Conservation (phyloP, 2,888 invertebrate species). For the Chaetogeoica ovagalla region DNA sequence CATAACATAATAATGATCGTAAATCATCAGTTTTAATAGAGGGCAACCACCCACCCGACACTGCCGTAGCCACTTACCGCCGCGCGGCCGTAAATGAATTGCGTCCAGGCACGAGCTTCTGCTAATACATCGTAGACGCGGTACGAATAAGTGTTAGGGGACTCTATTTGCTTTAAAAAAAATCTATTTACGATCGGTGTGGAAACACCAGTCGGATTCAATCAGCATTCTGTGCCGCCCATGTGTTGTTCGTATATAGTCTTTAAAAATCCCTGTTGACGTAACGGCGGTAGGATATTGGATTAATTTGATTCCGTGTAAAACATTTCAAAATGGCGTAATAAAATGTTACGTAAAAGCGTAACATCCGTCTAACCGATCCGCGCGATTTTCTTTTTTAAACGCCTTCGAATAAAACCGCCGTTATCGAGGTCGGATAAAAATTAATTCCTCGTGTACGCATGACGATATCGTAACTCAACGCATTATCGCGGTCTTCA, state of each 20-base stretch:
- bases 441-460: no score
- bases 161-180: constrained; percentile 47
- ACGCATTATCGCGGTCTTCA: no score
- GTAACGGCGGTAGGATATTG: no score
- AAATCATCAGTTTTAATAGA: constrained; percentile 29
- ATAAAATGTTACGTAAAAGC: no score
- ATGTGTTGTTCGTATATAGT: neutral
- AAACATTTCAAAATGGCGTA: no score
- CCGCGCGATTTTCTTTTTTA: no score
- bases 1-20: constrained; percentile 27
- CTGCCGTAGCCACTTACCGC: neutral
- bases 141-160: constrained; percentile 40
- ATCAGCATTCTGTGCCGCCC: constrained; percentile 12
- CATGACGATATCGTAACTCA: no score
- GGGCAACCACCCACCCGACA: constrained; percentile 16
- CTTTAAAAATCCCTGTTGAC: neutral
- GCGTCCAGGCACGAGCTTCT: constrained; percentile 46
- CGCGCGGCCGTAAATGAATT: constrained; percentile 40
- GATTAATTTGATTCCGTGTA: no score
- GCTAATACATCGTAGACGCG: constrained; percentile 44
- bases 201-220: constrained; percentile 33
- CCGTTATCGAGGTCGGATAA: no score
- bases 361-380: no score
- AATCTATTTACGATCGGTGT: constrained; percentile 20
- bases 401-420: no score